Evolutionary conservation across 2,888 invertebrate species (phyloP), one percentile per base, ranked within the genome.

Genomic region (Xestia rhomboidea): DNA sequence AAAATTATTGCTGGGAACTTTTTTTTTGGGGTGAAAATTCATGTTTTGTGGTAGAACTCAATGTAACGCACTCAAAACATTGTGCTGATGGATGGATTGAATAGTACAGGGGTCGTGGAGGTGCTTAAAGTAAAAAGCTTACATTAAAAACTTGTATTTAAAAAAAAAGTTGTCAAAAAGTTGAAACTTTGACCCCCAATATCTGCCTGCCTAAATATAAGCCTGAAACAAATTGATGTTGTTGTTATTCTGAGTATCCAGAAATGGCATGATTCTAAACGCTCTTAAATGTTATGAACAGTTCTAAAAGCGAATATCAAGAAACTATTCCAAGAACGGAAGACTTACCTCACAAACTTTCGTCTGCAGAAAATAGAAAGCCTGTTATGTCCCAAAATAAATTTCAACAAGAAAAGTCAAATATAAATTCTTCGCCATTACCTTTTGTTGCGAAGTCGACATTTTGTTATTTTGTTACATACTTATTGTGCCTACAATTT

Each of bases 401-500:
- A 87, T 84, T 82, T 68, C 69, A 68, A 63, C 63, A 78, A 81
- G 79, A 81, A 81, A 85, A 78, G 75, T 84, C 77, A 77, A 84
- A 86, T 80, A 82, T 82, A 83, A 80, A 81, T 81, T 83, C 81
- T 68, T 41, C 67, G 76, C 81, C 60, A 82, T 86, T 85, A 88
- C 83, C 72, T 85, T 83, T 76, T 81, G 82, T 79, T 67, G 54
- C 62, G 78, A 68, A 79, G 80, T 74, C 70, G 84, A 84, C 84
- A 85, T 86, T 89, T 86, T 83, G 73, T 83, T 83, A 85, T 86
- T 89, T 87, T 79, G 71, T 82, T 81, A 85, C 80, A 83, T 82
- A 82, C 84, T 87, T 88, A 88, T 89, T 89, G 84, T 88, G 84
- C 72, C 84, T 80, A 85, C 78, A 76, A 82, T 89, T 89, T 84